Conservation (phyloP, 1,140 invertebrate species). For the Bombus superbus region DNA sequence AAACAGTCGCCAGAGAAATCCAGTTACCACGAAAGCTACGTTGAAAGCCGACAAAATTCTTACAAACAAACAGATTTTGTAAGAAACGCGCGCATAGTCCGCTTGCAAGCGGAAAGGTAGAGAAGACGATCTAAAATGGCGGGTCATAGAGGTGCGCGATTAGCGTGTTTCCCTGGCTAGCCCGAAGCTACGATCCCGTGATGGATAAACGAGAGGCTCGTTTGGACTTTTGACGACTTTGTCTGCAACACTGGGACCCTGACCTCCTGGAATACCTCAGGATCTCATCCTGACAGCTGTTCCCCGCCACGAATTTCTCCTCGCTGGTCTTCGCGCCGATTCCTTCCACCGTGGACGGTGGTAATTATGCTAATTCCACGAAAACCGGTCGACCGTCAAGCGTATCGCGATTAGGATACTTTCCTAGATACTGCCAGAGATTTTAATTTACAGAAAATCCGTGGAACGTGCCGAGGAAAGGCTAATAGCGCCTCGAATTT, state of each 20-base stretch:
- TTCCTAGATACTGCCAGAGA: too few species aligned
- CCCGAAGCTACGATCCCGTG: slow-evolving; percentile 55
- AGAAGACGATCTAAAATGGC: slow-evolving; percentile 39
- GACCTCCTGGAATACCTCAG: slow-evolving; percentile 25
- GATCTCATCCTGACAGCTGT: slow-evolving; percentile 51
- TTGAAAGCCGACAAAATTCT: background rate
- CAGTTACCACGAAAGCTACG: too few species aligned
- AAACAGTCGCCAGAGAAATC: too few species aligned
- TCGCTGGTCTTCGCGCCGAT: background rate
- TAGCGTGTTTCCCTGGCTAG: slow-evolving; percentile 41
- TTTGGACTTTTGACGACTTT: slow-evolving; percentile 67
- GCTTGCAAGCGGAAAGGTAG: background rate
- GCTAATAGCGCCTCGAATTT: background rate
- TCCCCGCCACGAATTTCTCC: slow-evolving; percentile 11
- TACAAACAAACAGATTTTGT: background rate
- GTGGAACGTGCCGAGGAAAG: background rate
- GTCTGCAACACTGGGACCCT: slow-evolving; percentile 23
- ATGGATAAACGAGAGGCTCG: slow-evolving; percentile 68
- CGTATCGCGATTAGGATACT: background rate
- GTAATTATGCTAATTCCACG: slow-evolving; percentile 59
- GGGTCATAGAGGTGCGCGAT: slow-evolving; percentile 63
- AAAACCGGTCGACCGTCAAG: slow-evolving; percentile 25
- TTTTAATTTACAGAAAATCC: too few species aligned
- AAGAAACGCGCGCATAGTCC: background rate
- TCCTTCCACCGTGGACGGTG: background rate